A percentile compares a stretch with the other conserved stretches of the same genome.
These are phyloP conservation scores for Ommatoiulus sabulosus DNA, from an alignment of 2,888 invertebrate species.

Conservation along the genomic window DNA sequence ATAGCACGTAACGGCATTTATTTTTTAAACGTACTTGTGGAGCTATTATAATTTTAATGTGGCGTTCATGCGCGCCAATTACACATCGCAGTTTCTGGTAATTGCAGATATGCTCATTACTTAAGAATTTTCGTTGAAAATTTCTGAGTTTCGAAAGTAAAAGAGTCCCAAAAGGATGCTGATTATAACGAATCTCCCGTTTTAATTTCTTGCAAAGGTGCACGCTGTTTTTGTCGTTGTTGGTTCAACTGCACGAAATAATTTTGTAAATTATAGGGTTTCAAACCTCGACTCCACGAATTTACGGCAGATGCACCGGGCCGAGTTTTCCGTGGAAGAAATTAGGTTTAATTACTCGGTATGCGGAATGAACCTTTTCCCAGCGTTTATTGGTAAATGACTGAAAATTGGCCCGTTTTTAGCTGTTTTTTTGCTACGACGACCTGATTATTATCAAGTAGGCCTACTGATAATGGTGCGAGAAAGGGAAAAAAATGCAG, in stretches of 20 bases:
- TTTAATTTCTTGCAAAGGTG: constrained; percentile 23
- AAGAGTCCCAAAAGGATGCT: background rate
- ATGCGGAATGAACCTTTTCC: background rate
- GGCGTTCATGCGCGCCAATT: background rate
- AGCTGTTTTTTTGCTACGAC: background rate
- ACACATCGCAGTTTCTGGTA: background rate
- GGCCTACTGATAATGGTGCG: background rate
- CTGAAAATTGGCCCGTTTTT: constrained; percentile 16
- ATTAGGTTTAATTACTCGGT: constrained; percentile 20
- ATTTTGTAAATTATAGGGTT: constrained; percentile 19
- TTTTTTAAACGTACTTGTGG: background rate
- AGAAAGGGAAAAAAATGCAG: background rate
- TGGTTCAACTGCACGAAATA: constrained; percentile 9
- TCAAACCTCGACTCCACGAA: background rate
- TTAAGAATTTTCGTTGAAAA: background rate
- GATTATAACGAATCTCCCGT: background rate
- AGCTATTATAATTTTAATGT: background rate
- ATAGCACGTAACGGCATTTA: background rate
- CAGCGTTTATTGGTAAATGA: background rate
- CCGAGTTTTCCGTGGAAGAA: background rate
- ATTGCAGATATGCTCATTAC: background rate
- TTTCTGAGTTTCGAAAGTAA: background rate
- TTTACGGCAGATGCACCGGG: constrained; percentile 23
- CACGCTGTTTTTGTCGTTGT: background rate
- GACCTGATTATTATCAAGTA: background rate